Percentiles rank a stretch among this genome's conserved stretches.
These are phyloP conservation scores for Platycnemis pennipes DNA, from an alignment of 2,888 invertebrate species.

Conservation along the genomic window DNA sequence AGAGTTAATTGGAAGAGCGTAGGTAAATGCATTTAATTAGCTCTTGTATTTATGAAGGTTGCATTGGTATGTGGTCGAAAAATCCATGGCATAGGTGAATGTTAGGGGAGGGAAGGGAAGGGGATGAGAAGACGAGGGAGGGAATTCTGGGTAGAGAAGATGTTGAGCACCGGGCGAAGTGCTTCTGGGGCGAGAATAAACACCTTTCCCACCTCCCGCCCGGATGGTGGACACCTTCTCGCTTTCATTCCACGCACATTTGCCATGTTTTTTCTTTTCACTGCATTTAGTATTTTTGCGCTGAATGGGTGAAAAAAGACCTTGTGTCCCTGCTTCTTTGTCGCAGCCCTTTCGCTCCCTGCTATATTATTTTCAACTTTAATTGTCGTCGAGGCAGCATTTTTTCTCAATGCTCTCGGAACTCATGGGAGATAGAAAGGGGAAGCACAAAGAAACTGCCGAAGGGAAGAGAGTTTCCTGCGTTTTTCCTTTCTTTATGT, in stretches of 20 bases:
- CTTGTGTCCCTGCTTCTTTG: background rate
- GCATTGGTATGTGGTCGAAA: background rate
- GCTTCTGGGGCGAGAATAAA: background rate
- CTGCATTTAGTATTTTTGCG: background rate
- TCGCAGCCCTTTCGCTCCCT: background rate
- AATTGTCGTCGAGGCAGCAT: constrained; percentile 9
- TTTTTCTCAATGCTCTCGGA: background rate
- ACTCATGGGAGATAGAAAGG: background rate
- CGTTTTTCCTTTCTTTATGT: background rate
- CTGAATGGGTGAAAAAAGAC: background rate
- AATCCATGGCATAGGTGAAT: background rate
- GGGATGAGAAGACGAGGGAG: background rate
- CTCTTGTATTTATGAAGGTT: background rate
- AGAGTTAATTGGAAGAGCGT: background rate
- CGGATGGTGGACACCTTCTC: background rate
- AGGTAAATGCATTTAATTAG: background rate
- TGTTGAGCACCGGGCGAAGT: no score
- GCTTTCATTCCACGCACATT: background rate
- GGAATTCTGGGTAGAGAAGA: no score
- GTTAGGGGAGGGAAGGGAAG: background rate
- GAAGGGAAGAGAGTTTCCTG: constrained; percentile 1
- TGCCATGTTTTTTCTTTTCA: background rate
- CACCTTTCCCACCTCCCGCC: background rate
- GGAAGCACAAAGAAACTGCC: background rate
- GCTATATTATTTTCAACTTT: background rate